phyloP scores from a whole-genome alignment of 2,113 vertebrate genomes.

The Rhinolophus ferrumequinum region DNA sequence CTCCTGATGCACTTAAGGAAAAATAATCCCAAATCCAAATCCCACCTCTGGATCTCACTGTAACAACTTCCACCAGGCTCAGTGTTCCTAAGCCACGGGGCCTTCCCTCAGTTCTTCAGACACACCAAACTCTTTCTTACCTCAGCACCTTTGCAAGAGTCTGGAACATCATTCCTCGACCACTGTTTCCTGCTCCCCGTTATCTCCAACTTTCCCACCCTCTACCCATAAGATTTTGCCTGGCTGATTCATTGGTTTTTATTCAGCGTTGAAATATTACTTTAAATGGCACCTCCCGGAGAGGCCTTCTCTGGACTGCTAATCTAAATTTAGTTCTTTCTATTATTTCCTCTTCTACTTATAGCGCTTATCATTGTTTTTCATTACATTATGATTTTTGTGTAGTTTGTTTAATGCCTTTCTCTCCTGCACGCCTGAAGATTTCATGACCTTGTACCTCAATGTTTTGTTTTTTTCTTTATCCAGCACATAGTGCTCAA shows the following conservation, averaged over 20 bases:
- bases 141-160: accelerated
- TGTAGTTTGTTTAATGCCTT: not conserved
- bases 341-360: not conserved
- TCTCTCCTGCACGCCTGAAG: not conserved
- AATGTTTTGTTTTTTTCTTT: not conserved
- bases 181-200: not conserved
- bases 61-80: not conserved
- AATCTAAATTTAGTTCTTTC: not conserved
- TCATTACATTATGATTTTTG: not conserved
- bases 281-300: not conserved
- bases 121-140: not conserved
- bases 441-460: not conserved
- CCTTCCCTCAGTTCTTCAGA: not conserved
- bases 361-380: not conserved
- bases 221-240: not conserved
- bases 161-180: not conserved
- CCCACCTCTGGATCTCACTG: not conserved
- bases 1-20: not conserved
- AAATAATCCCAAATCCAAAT: not conserved
- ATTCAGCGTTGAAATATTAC: not conserved
- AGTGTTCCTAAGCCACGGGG: not conserved
- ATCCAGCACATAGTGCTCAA: not conserved
- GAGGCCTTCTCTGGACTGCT: not conserved
- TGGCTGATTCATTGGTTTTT: not conserved
- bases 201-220: not conserved